Evolutionary conservation across 2,113 vertebrate genomes (phyloP).

Genomic region (Ochotona princeps): DNA sequence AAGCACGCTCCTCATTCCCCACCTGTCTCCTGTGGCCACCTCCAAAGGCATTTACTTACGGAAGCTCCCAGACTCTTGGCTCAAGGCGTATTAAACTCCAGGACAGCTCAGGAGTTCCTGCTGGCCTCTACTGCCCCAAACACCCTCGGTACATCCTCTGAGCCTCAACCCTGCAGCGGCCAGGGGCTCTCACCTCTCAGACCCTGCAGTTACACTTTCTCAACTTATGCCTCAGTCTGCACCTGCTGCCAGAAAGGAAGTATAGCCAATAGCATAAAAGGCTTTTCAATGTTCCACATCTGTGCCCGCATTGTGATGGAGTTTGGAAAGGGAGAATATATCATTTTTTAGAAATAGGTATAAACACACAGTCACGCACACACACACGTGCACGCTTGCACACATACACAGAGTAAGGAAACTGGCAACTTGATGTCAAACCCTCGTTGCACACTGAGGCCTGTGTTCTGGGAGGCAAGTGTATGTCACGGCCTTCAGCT

Average conservation of each 20-base stretch:
- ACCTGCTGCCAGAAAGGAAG: constrained; percentile 42
- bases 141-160: background rate
- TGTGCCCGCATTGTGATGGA: background rate
- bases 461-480: constrained; percentile 39
- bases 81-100: constrained; percentile 34
- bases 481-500: background rate
- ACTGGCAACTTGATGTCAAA: constrained; percentile 9
- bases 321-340: constrained; percentile 7
- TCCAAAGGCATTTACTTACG: constrained; percentile 41
- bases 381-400: background rate
- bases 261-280: background rate
- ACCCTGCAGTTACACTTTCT: background rate
- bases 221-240: background rate
- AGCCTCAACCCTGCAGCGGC: background rate
- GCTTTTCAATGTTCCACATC: constrained; percentile 8
- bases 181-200: background rate
- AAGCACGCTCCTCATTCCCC: constrained; percentile 26
- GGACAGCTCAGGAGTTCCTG: background rate
- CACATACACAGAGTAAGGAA: background rate
- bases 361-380: background rate
- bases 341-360: constrained; percentile 47
- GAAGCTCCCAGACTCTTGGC: background rate
- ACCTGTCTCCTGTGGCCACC: constrained; percentile 25
- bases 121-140: background rate
- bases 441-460: constrained; percentile 19